These are phyloP conservation scores for Florisuga fusca DNA, from an alignment of 2,797 vertebrate genomes.

Conservation along the genomic window DNA sequence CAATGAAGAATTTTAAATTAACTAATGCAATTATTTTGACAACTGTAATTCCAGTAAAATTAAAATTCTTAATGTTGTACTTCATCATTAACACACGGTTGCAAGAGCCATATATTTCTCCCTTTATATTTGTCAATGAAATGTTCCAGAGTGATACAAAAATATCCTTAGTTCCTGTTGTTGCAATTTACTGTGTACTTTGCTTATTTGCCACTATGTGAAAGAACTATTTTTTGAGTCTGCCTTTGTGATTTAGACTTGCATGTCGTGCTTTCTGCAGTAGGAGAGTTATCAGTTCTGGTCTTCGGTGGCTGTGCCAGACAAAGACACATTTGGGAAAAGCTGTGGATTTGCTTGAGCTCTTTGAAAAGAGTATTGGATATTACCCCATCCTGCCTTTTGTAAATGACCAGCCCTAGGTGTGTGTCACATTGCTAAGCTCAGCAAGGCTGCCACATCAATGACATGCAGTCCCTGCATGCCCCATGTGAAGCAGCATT, in stretches of 20 bases:
- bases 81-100: constrained; percentile 63
- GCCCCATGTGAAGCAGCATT: background rate
- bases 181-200: background rate
- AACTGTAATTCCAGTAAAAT: constrained; percentile 71
- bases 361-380: background rate
- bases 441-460: background rate
- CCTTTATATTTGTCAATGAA: constrained; percentile 50
- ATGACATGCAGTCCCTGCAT: accelerated
- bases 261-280: accelerated
- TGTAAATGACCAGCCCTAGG: background rate
- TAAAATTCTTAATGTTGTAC: constrained; percentile 62
- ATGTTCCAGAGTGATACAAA: constrained; percentile 6
- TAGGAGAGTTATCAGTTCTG: background rate
- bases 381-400: background rate
- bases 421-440: background rate
- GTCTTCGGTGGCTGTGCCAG: background rate
- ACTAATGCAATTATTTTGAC: constrained; percentile 71
- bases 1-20: constrained; percentile 72
- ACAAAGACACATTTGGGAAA: background rate
- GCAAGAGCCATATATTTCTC: constrained; percentile 26
- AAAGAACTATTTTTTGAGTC: background rate
- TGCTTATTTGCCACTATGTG: background rate
- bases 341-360: background rate
- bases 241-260: background rate
- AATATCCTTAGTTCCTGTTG: constrained; percentile 21